These are phyloP conservation scores for Mus caroli DNA, from an alignment of 2,797 vertebrate species.

Conservation along the genomic window DNA sequence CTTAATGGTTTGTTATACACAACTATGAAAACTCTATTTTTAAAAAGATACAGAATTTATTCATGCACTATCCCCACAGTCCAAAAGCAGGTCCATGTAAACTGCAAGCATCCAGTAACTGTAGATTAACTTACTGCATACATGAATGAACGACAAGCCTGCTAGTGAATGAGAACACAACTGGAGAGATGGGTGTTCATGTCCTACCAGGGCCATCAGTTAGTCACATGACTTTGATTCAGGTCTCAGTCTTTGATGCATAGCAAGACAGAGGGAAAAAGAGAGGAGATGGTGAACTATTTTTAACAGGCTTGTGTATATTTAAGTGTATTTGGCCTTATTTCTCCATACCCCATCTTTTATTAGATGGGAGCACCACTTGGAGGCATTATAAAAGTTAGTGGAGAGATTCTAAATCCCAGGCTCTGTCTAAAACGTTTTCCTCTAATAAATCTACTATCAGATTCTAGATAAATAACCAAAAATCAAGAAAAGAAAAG, in stretches of 20 bases:
- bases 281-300: background rate
- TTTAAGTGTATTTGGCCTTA: background rate
- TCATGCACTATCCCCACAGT: background rate
- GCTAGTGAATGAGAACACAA: background rate
- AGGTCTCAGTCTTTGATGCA: background rate
- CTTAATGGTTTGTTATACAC: background rate
- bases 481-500: accelerated
- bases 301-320: background rate
- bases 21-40: background rate
- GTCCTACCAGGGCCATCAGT: background rate
- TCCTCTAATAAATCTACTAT: background rate
- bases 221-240: background rate
- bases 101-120: background rate
- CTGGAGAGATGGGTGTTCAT: background rate
- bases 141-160: background rate
- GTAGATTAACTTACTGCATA: background rate
- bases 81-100: background rate
- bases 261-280: background rate
- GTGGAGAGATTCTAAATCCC: background rate
- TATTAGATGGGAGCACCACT: background rate
- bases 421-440: background rate
- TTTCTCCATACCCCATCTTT: background rate
- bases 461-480: background rate
- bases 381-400: background rate
- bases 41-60: background rate